phyloP scores from a whole-genome alignment of 2,888 invertebrate species.

The Gryllus longicercus region DNA sequence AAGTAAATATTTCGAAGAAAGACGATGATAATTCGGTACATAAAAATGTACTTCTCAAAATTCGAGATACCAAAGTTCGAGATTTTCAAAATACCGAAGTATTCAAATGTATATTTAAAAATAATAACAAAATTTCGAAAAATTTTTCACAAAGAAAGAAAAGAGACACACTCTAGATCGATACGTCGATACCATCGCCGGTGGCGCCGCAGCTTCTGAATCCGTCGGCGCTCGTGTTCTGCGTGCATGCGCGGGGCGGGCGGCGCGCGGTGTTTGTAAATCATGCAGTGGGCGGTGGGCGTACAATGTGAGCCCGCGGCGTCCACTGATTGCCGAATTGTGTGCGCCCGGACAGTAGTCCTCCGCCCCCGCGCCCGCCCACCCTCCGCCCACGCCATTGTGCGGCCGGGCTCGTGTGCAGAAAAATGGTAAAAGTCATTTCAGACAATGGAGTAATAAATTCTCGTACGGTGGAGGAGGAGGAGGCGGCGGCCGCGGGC shows the following conservation, averaged over 20 bases:
- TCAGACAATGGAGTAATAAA: not conserved
- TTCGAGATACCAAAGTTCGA: too few species aligned
- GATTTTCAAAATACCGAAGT: too few species aligned
- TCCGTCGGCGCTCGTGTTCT: too few species aligned
- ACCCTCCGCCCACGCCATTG: not conserved
- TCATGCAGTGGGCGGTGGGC: not conserved
- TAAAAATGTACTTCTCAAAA: too few species aligned
- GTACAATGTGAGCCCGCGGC: not conserved
- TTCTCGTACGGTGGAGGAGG: not conserved
- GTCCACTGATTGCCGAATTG: slow-evolving; percentile 2
- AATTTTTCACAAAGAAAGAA: too few species aligned
- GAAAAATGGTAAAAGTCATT: slow-evolving; percentile 17
- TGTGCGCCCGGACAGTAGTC: slow-evolving; percentile 3
- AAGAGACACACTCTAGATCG: too few species aligned
- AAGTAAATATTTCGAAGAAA: too few species aligned
- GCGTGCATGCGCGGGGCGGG: not conserved
- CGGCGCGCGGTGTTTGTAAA: not conserved
- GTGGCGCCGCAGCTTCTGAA: too few species aligned
- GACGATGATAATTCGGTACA: too few species aligned
- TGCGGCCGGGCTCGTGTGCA: not conserved
- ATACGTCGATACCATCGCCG: too few species aligned
- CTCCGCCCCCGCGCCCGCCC: not conserved
- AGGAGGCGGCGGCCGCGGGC: not conserved
- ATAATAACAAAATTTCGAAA: too few species aligned
- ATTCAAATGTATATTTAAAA: too few species aligned